These are phyloP conservation scores for Pheosia gnoma DNA, from an alignment of 2,888 invertebrate genomes.

Conservation along the genomic window DNA sequence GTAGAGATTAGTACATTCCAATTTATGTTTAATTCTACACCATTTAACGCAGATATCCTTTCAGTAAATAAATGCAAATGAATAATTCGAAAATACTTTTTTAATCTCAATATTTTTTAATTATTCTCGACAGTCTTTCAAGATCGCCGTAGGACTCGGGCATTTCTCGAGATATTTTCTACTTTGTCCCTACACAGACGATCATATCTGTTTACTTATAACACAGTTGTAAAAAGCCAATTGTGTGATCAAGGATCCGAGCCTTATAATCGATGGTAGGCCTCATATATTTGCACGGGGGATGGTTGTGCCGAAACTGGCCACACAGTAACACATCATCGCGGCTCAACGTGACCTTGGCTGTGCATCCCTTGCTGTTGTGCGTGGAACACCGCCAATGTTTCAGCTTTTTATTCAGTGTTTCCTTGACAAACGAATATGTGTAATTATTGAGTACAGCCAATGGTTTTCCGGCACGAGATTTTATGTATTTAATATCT, in stretches of 20 bases:
- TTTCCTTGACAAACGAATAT: conserved; percentile 10
- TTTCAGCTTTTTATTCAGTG: not conserved
- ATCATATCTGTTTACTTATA: not conserved
- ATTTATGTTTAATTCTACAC: too few species aligned
- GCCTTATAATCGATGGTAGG: conserved; percentile 5
- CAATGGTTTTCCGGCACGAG: conserved; percentile 26
- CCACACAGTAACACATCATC: not conserved
- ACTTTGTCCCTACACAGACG: too few species aligned
- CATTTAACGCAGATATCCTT: too few species aligned
- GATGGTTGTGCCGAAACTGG: conserved; percentile 12
- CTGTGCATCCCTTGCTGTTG: conserved; percentile 21
- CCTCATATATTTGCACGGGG: not conserved
- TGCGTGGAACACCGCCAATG: conserved; percentile 34
- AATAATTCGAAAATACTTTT: too few species aligned
- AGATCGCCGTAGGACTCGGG: too few species aligned
- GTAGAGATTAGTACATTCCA: too few species aligned
- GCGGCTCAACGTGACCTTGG: conserved; percentile 8
- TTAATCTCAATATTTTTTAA: too few species aligned
- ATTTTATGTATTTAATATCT: conserved; percentile 10
- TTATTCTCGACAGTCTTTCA: too few species aligned
- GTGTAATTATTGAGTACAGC: conserved; percentile 31
- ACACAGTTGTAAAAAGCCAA: not conserved
- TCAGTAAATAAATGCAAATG: too few species aligned
- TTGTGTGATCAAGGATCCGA: not conserved
- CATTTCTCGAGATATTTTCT: too few species aligned